Evolutionary conservation across 53 echinoderm and acorn worm species (phyloP).

Genomic region (Arbacia lixula): DNA sequence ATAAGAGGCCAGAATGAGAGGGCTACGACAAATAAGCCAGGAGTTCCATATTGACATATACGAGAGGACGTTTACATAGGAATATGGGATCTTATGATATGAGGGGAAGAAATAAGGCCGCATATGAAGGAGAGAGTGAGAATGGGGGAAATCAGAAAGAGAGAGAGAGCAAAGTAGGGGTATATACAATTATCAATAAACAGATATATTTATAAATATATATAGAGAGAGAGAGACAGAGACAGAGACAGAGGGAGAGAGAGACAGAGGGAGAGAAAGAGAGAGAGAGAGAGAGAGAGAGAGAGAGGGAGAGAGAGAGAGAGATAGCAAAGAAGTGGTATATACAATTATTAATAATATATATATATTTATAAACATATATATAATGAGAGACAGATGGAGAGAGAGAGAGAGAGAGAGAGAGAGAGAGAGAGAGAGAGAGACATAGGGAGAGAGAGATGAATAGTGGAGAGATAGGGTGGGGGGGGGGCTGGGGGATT

Average conservation of each 20-base stretch:
- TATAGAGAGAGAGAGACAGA: background rate
- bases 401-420: background rate
- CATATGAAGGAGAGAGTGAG: background rate
- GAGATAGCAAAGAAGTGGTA: background rate
- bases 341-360: no score
- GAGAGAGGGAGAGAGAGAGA: background rate
- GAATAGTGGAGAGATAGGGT: background rate
- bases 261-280: background rate
- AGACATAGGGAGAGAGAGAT: background rate
- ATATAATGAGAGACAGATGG: background rate
- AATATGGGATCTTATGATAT: no score
- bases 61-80: no score
- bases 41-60: no score
- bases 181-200: no score
- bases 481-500: no score
- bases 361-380: no score
- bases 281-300: background rate
- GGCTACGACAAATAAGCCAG: no score
- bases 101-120: no score
- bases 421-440: background rate
- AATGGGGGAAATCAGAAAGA: background rate
- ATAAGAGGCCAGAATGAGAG: no score
- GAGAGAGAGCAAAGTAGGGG: background rate
- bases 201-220: no score
- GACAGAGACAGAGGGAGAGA: background rate